These are phyloP conservation scores for Stercorarius parasiticus DNA, from an alignment of 2,113 vertebrate species.

Conservation along the genomic window DNA sequence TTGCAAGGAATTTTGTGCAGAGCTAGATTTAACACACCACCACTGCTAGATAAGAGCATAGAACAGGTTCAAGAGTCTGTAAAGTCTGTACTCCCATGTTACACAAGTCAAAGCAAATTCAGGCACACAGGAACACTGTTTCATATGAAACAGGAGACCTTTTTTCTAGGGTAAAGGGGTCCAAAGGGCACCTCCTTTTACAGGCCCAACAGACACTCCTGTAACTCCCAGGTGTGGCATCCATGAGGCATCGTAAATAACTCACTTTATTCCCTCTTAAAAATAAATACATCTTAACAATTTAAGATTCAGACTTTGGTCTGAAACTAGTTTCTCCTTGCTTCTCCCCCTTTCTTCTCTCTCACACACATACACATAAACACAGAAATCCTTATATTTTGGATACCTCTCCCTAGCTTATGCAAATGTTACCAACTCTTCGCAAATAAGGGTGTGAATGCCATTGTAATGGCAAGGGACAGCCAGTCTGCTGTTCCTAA, in stretches of 20 bases:
- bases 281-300: neutral
- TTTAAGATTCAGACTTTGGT: neutral
- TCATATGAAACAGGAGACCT: neutral
- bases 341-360: neutral
- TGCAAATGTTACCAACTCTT: neutral
- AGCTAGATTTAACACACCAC: neutral
- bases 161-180: neutral
- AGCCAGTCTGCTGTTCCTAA: neutral
- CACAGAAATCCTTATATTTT: neutral
- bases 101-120: neutral
- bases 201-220: neutral
- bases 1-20: neutral
- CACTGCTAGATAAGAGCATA: neutral
- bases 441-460: neutral
- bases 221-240: neutral
- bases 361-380: neutral
- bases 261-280: slow-evolving; percentile 1
- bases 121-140: neutral
- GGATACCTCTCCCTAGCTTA: neutral
- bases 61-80: neutral
- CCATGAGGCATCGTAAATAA: slow-evolving; percentile 1
- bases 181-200: slow-evolving; percentile 48
- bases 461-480: neutral
- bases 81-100: neutral
- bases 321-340: neutral